These are phyloP conservation scores for Pantherophis guttatus DNA, from an alignment of 2,113 vertebrate species.

Conservation along the genomic window DNA sequence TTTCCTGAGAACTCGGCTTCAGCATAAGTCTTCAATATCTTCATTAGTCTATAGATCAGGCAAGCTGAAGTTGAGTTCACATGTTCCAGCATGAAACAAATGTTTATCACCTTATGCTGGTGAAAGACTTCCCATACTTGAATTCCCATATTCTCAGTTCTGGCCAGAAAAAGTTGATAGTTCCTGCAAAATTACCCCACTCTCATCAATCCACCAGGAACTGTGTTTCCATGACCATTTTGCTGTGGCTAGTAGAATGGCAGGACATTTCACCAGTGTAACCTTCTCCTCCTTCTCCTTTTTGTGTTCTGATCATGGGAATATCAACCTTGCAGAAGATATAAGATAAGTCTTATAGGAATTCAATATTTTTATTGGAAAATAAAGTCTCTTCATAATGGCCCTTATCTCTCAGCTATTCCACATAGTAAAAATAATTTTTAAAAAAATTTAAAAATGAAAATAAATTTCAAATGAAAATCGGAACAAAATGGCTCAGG, in stretches of 20 bases:
- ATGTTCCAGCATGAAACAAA: neutral
- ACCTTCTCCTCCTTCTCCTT: neutral
- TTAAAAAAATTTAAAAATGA: neutral
- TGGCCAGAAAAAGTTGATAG: neutral
- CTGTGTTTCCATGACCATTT: neutral
- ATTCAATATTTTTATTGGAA: neutral
- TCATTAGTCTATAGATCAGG: neutral
- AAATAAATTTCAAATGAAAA: neutral
- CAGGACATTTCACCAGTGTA: neutral
- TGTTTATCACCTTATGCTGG: neutral
- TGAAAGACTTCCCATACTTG: neutral
- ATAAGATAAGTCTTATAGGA: neutral
- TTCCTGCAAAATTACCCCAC: neutral
- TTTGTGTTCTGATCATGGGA: neutral
- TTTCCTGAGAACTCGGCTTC: neutral
- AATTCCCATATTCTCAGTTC: neutral
- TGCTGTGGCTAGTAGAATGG: neutral
- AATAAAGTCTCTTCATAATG: neutral
- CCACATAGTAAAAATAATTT: neutral
- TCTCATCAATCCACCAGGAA: neutral
- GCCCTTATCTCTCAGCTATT: neutral
- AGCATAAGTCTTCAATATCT: neutral
- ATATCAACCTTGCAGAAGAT: neutral
- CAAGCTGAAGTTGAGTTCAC: neutral
- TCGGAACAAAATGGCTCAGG: neutral